A percentile compares a stretch with the other conserved stretches of the same genome.
Conservation (phyloP, 2,113 vertebrate genomes). For the Passerina amoena region DNA sequence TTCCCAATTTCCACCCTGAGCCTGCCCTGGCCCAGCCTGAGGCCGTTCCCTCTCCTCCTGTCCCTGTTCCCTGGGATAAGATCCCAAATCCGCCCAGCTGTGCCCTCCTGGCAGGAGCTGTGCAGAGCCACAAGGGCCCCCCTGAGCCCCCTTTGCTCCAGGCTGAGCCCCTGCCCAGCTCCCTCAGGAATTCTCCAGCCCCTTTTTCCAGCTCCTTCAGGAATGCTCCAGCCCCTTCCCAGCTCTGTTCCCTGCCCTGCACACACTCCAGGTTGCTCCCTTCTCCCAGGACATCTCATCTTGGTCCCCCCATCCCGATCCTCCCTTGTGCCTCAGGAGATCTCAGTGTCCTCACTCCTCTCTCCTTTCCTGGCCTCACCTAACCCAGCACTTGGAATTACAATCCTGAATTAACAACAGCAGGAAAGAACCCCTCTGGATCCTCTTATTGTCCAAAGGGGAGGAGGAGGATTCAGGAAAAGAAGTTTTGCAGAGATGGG, state of each 20-base stretch:
- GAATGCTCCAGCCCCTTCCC: not conserved
- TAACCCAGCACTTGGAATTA: not conserved
- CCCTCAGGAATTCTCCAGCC: not conserved
- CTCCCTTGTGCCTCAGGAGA: not conserved
- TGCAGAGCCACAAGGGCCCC: not conserved
- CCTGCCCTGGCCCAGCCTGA: not conserved
- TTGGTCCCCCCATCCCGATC: not conserved
- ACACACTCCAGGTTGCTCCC: rapidly evolving
- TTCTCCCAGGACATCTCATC: not conserved
- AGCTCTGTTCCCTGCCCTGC: not conserved
- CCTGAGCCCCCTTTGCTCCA: not conserved
- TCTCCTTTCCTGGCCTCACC: not conserved
- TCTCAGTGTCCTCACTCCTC: rapidly evolving
- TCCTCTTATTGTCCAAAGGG: rapidly evolving
- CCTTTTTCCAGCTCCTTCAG: no score
- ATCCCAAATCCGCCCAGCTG: not conserved
- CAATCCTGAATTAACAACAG: not conserved
- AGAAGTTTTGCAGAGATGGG: not conserved
- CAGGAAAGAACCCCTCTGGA: not conserved
- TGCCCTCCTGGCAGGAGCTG: not conserved
- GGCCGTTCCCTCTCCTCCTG: not conserved
- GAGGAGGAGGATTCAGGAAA: not conserved
- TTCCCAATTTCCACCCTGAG: rapidly evolving
- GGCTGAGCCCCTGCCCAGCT: not conserved
- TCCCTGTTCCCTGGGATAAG: not conserved